Evolutionary conservation across 2,113 vertebrate genomes (phyloP), one percentile per base, ranked within the genome.

Genomic region (Leptobrachium ailaonicum): DNA sequence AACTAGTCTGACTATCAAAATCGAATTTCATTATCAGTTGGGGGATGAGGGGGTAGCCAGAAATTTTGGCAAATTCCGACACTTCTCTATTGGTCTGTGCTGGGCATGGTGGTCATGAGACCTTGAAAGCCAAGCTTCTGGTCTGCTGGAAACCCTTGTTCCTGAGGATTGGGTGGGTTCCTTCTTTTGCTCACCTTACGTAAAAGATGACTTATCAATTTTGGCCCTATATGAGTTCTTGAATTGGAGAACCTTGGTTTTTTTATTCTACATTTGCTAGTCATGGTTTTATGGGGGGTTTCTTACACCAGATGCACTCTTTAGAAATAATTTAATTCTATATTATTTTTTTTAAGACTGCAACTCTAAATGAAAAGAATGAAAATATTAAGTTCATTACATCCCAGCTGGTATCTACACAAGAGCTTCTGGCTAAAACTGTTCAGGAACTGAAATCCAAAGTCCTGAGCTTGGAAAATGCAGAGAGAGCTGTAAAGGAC

Each of bases 311-410:
- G 20, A 32, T 32, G 20, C 20, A 32, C 20, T 32, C 20, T 32
- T 32, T 32, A 32, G 20, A 32, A 32, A 32, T 32, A 32, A 32
- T 32, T 32, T 32, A 32, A 32, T 87, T 41, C 47, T 82, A 0
- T 32, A 75, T 82, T 79, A 3, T 10, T 50, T 10, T 81, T 77
- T 32, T 32, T 32, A 32, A 95, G 92, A 82, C 87, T 82, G 86
- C 84, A 76, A 82, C 85, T 71, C 82, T 87, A 70, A 87, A 90
- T 81, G 87, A 89, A 63, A 91, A 90, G 84, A 87, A 84, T 0
- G 87, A 91, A 75, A 88, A 85, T 40, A 56, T 86, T 54, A 88
- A 87, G 63, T 90, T 89, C 75, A 82, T 90, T 14, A 87, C 87
- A 5, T 86, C 83, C 66, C 89, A 89, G 4, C 87, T 93, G 42